Percentiles rank a stretch among this genome's conserved stretches.
phyloP scores from a whole-genome alignment of 1,140 invertebrate genomes.

The Drosophila hydei region DNA sequence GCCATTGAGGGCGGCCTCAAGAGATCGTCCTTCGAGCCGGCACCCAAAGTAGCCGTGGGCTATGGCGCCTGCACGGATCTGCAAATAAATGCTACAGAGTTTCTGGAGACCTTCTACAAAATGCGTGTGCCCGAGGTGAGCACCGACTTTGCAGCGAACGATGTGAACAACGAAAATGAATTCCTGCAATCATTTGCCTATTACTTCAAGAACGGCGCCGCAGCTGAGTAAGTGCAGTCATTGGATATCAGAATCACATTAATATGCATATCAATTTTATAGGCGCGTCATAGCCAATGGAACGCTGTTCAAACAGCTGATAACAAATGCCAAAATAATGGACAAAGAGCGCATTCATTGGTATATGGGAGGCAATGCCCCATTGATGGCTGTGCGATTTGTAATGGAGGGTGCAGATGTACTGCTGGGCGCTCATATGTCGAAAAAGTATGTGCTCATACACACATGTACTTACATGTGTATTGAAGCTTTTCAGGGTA shows the following conservation, averaged over 20 bases:
- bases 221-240: constrained; percentile 87
- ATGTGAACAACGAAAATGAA: constrained; percentile 88
- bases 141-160: constrained; percentile 84
- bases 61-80: constrained; percentile 94
- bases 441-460: constrained; percentile 78
- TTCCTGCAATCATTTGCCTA: constrained; percentile 91
- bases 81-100: constrained; percentile 89
- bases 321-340: constrained; percentile 85
- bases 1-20: constrained; percentile 68
- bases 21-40: constrained; percentile 51
- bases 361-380: constrained; percentile 93
- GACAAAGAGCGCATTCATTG: constrained; percentile 86
- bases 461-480: too few species aligned
- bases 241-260: not conserved
- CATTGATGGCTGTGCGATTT: constrained; percentile 92
- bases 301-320: constrained; percentile 89
- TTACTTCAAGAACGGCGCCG: constrained; percentile 93
- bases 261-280: not conserved
- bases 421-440: constrained; percentile 89
- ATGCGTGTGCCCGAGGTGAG: constrained; percentile 25
- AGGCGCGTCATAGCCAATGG: constrained; percentile 89
- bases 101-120: constrained; percentile 85
- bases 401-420: constrained; percentile 91
- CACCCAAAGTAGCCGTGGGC: constrained; percentile 90
- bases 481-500: not conserved